Evolutionary conservation across 2,888 invertebrate species (phyloP).

Genomic region (Stenolophus ochropezus): DNA sequence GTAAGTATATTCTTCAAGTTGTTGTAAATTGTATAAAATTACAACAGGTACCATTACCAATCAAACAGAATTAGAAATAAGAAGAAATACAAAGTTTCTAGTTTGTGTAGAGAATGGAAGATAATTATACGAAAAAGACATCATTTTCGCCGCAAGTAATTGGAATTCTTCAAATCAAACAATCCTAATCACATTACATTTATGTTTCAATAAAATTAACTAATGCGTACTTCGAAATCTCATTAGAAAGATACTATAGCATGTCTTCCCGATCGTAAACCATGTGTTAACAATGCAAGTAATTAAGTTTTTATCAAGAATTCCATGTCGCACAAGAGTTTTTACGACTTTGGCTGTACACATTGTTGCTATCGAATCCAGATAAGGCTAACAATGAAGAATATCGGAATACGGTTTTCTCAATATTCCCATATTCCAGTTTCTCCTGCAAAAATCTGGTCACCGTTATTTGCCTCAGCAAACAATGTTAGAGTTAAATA

Average conservation of each 20-base stretch:
- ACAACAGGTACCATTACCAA: not conserved
- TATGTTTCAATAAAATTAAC: not conserved
- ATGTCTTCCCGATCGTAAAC: not conserved
- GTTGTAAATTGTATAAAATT: not conserved
- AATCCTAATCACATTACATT: not conserved
- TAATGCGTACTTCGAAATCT: not conserved
- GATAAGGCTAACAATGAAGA: not conserved
- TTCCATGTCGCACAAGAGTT: not conserved
- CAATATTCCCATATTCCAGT: not conserved
- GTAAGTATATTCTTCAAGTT: not conserved
- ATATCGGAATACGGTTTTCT: not conserved
- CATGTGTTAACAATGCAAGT: not conserved
- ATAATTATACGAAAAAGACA: not conserved
- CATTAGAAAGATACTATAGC: not conserved
- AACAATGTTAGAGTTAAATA: not conserved
- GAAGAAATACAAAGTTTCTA: not conserved
- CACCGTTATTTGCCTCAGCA: not conserved
- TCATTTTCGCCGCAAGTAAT: not conserved
- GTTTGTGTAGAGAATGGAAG: not conserved
- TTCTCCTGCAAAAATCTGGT: not conserved
- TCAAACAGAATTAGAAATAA: not conserved
- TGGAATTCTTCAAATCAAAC: not conserved
- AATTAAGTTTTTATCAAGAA: not conserved
- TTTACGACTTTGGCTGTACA: not conserved
- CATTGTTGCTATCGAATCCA: not conserved